Conservation (phyloP, 2,113 vertebrate species). For the Psilopsiagon aymara region DNA sequence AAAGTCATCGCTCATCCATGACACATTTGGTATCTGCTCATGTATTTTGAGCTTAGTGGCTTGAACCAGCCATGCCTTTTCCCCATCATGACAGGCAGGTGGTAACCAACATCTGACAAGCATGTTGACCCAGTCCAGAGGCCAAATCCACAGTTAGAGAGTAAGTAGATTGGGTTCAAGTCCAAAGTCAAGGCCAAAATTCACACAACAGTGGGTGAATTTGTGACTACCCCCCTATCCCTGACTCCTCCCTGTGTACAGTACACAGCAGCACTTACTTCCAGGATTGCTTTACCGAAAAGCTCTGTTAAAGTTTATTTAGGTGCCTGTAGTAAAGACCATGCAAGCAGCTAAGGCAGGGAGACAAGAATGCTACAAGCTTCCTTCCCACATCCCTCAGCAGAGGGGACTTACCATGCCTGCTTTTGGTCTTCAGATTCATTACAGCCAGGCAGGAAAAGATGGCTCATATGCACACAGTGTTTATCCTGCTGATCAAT, state of each 20-base stretch:
- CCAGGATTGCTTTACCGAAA: background rate
- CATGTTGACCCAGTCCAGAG: background rate
- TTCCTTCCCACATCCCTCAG: background rate
- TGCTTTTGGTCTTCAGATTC: background rate
- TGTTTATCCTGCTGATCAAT: conserved; percentile 63
- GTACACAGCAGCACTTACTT: background rate
- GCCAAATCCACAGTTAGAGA: background rate
- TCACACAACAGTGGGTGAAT: background rate
- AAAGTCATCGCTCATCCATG: background rate
- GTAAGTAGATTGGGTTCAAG: background rate
- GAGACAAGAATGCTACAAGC: background rate
- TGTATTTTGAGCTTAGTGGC: background rate
- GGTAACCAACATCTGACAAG: background rate
- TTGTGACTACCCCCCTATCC: background rate
- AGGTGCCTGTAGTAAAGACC: background rate
- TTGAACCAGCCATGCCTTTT: background rate
- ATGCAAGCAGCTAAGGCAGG: background rate
- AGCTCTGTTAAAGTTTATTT: background rate
- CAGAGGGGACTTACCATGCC: background rate
- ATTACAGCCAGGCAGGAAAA: conserved; percentile 27
- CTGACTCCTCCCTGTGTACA: background rate
- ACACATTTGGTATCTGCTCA: background rate
- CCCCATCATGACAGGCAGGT: background rate
- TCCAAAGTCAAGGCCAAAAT: background rate
- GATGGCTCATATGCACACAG: conserved; percentile 39